Evolutionary conservation across 2,797 vertebrate genomes (phyloP).

Genomic region (Eulemur albifrons): DNA sequence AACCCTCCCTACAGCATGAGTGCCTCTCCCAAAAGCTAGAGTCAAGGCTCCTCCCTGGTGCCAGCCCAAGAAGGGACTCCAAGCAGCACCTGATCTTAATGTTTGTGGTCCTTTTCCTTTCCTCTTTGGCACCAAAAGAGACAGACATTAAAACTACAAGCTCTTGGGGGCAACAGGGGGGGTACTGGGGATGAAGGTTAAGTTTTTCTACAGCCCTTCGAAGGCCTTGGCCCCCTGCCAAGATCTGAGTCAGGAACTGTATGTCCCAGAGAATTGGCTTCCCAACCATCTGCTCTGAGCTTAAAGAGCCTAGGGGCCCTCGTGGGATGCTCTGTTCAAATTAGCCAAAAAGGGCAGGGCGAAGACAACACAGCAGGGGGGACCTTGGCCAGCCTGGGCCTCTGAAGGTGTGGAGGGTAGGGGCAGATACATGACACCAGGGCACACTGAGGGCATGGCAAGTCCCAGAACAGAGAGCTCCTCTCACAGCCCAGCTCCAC

Average conservation of each 20-base stretch:
- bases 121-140: conserved; percentile 26
- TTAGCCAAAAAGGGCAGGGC: conserved; percentile 38
- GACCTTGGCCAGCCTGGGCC: not conserved
- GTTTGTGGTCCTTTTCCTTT: not conserved
- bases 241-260: conserved; percentile 67
- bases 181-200: not conserved
- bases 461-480: not conserved
- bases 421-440: not conserved
- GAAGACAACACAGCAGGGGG: not conserved
- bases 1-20: not conserved
- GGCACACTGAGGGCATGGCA: not conserved
- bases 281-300: conserved; percentile 62
- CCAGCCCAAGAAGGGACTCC: not conserved
- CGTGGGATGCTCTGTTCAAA: conserved; percentile 56
- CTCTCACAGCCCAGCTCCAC: not conserved
- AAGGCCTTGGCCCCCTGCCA: conserved; percentile 58
- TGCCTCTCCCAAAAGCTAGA: not conserved
- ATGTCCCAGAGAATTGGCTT: conserved; percentile 60
- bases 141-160: conserved; percentile 18
- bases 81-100: not conserved
- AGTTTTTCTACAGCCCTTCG: conserved; percentile 53
- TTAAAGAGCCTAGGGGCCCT: conserved; percentile 47
- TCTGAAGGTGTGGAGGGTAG: conserved; percentile 12
- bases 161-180: not conserved
- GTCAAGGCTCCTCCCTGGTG: not conserved